Base-by-base conservation (phyloP, 2,797 vertebrate species). In the Chrysocyon brachyurus region DNA sequence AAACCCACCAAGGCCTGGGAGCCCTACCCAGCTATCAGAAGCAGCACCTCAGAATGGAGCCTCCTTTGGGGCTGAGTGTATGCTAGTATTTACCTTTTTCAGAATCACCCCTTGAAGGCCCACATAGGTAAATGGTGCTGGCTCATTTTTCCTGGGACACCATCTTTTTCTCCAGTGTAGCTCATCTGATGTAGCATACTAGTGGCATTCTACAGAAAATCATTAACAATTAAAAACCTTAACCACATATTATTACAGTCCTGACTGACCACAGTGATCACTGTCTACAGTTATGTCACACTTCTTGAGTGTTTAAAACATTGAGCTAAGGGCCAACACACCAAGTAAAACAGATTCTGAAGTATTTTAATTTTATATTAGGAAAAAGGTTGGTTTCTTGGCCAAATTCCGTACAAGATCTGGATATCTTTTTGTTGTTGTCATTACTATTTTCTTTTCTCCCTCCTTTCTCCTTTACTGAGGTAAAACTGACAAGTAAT, bases 221-320 rank as follows among this genome's bases (percentile, higher is more conserved):
- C 4, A 84, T 59, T 96, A 87, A 79, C 63, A 72, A 28, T 57
- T 90, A 19, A 85, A 77, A 93, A 77, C 36, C 31, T 16, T 24
- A 88, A n/a, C 26, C 26, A 49, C 31, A 91, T 24, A 66, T 49
- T 61, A 56, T 87, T 40, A 61, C 28, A 63, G 83, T 68, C 19
- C 36, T 87, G 78, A 88, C 24, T 11, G 92, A 64, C 21, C 75
- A 52, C 17, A 61, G 22, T 1, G 6, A 31, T 12, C 92, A 93
- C 83, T 78, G 19, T 79, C 28, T 31, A 63, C 3, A 68, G 16
- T 95, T 91, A 59, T 73, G 57, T 57, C 61, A 24, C 16, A 54
- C 2, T 96, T 72, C 17, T 90, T 86, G 49, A 12, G 54, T 98
- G 54, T 77, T 97, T 95, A 92, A 96, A 66, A 46, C 57, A 68